A percentile compares a stretch with the other conserved stretches of the same genome.
phyloP scores from a whole-genome alignment of 2,113 vertebrate genomes.

The Scartelaos histophorus region DNA sequence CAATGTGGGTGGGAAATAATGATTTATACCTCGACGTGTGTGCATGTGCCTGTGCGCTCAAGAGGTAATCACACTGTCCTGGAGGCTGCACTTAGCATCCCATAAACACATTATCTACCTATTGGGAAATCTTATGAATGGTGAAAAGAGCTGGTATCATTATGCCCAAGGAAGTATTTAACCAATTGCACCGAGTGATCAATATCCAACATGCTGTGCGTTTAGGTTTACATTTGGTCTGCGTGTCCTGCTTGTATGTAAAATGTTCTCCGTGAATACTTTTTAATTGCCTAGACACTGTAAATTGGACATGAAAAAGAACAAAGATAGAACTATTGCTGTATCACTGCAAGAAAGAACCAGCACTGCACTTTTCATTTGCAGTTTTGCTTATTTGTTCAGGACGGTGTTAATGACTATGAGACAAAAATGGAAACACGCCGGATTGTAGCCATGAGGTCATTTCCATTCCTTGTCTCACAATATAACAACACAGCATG shows the following conservation, averaged over 20 bases:
- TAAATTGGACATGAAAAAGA: background rate
- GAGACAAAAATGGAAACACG: background rate
- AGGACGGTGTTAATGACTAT: no score
- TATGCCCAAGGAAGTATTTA: background rate
- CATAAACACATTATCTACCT: conserved; percentile 41
- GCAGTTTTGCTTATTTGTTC: no score
- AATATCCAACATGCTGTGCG: background rate
- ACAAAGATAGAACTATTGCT: background rate
- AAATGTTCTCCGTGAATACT: background rate
- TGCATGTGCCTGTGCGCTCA: conserved; percentile 29
- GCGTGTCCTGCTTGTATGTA: background rate
- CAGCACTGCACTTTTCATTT: background rate
- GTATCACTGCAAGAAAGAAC: background rate
- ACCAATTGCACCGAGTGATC: background rate
- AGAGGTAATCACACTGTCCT: conserved; percentile 45
- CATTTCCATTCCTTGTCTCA: background rate
- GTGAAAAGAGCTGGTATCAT: conserved; percentile 23
- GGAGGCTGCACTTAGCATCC: conserved; percentile 41
- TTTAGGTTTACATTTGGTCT: background rate
- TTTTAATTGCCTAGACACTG: background rate
- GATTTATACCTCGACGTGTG: conserved; percentile 61
- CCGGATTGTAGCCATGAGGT: background rate
- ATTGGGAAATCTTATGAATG: conserved; percentile 36
- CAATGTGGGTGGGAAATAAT: conserved; percentile 59
- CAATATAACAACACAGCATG: no score